These are phyloP conservation scores for Anoplolepis gracilipes DNA, from an alignment of 1,140 invertebrate species.

Conservation along the genomic window DNA sequence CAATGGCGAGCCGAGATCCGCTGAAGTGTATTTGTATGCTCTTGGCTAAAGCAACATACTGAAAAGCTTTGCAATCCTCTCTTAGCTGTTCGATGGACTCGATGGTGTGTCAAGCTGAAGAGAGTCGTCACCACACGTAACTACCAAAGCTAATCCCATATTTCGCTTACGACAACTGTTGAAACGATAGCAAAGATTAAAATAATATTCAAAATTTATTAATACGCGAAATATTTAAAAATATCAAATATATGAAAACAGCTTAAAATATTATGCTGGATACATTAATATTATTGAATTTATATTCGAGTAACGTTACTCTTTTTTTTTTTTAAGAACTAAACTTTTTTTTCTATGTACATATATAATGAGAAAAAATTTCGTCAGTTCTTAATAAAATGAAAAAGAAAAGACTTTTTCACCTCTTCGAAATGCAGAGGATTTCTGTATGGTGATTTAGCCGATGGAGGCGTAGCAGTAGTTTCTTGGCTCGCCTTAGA, in stretches of 20 bases:
- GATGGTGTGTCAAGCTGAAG: constrained; percentile 35
- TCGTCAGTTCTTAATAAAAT: constrained; percentile 43
- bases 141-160: constrained; percentile 17
- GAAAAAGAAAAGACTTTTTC: too few relatives aligned
- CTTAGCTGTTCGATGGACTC: constrained; percentile 49
- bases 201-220: not conserved
- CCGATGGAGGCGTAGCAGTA: constrained; percentile 32
- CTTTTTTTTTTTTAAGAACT: not conserved
- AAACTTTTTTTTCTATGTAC: not conserved
- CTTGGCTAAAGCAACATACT: constrained; percentile 59
- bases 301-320: not conserved
- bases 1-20: constrained; percentile 30
- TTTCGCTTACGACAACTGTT: constrained; percentile 1
- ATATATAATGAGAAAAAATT: constrained; percentile 59
- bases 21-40: constrained; percentile 58
- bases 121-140: constrained; percentile 19
- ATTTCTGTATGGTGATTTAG: constrained; percentile 47
- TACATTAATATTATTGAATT: not conserved
- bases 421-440: constrained; percentile 29
- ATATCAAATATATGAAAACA: not conserved
- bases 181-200: not conserved
- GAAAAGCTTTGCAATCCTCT: constrained; percentile 60
- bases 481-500: constrained; percentile 52
- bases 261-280: not conserved
- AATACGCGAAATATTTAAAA: not conserved